Conservation (phyloP, 2,888 invertebrate species). For the Sarcophaga subvicina region DNA sequence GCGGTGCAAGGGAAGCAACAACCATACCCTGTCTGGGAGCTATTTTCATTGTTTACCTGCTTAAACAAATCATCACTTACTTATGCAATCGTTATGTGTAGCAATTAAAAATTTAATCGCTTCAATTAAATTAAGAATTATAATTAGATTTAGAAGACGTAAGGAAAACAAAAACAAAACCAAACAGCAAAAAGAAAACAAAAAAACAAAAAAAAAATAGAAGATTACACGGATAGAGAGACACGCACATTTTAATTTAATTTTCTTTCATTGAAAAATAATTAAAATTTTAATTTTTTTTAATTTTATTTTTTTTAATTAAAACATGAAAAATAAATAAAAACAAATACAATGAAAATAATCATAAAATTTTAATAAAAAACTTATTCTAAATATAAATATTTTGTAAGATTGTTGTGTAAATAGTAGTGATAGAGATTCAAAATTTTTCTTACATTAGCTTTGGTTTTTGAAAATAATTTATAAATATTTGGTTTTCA, state of each 20-base stretch:
- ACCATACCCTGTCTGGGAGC: neutral
- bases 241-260: slow-evolving; percentile 19
- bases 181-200: slow-evolving; percentile 4
- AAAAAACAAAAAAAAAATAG: neutral
- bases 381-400: slow-evolving; percentile 3
- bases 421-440: slow-evolving; percentile 17
- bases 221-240: neutral
- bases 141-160: slow-evolving; percentile 22
- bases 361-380: neutral
- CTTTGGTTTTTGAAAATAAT: too few species aligned
- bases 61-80: slow-evolving; percentile 35
- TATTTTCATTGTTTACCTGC: slow-evolving; percentile 15
- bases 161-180: slow-evolving; percentile 26
- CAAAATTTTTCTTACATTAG: too few species aligned
- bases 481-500: too few species aligned
- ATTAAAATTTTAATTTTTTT: neutral
- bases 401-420: slow-evolving; percentile 31
- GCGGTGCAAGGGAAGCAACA: neutral
- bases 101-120: slow-evolving; percentile 55
- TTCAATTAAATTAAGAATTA: neutral
- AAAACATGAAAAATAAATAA: too few species aligned
- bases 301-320: neutral
- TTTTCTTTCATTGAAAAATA: neutral
- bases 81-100: slow-evolving; percentile 52
- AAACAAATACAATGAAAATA: neutral